Conservation (phyloP, 2,797 vertebrate species). For the Typhlichthys eigenmanni region DNA sequence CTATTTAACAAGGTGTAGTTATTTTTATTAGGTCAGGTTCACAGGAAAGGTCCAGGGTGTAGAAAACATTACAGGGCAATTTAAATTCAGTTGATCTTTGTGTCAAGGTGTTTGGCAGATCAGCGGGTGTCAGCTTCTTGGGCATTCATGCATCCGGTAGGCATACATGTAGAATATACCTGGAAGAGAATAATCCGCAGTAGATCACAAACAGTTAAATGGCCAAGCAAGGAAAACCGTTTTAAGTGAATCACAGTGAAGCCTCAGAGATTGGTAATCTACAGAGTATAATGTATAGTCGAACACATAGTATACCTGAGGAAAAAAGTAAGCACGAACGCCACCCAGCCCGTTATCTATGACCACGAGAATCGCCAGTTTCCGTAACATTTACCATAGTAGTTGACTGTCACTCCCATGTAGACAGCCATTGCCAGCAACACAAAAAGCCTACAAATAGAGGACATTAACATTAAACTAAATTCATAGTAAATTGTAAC, state of each 20-base stretch:
- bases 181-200: constrained; percentile 32
- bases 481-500: neutral
- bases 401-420: constrained; percentile 83
- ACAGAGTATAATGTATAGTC: too few species aligned
- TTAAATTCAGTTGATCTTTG: neutral
- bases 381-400: constrained; percentile 82
- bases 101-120: constrained; percentile 34
- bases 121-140: constrained; percentile 78
- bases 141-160: constrained; percentile 82
- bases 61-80: constrained; percentile 30
- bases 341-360: constrained; percentile 85
- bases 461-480: neutral
- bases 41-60: constrained; percentile 29
- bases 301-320: constrained; percentile 69
- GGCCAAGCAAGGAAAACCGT: too few species aligned
- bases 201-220: neutral
- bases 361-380: constrained; percentile 86
- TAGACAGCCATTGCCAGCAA: constrained; percentile 85
- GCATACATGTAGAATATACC: constrained; percentile 87
- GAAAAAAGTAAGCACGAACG: constrained; percentile 83
- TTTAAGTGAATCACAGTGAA: neutral
- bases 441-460: constrained; percentile 77
- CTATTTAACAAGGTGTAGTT: constrained; percentile 9
- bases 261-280: too few species aligned
- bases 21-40: constrained; percentile 48